These are phyloP conservation scores for Trinectes maculatus DNA, from an alignment of 2,113 vertebrate genomes.

Conservation along the genomic window DNA sequence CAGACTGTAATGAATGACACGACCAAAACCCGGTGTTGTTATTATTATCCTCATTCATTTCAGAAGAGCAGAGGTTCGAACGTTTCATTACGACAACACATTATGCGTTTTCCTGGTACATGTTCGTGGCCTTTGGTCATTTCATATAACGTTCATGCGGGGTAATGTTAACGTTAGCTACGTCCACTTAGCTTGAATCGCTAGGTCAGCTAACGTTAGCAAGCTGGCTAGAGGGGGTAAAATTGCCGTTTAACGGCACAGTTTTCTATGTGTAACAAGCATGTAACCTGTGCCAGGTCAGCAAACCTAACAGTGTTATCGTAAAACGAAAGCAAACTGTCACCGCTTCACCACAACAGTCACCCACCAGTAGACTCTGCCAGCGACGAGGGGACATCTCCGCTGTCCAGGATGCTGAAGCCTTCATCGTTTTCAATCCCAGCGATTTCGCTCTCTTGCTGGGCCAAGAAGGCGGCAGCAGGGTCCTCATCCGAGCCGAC, in stretches of 20 bases:
- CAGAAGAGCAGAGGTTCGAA: accelerated
- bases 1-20: conserved; percentile 40
- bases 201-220: conserved; percentile 53
- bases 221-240: not conserved
- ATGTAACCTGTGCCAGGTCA: accelerated
- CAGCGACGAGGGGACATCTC: conserved; percentile 86
- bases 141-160: not conserved
- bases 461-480: conserved; percentile 91
- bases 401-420: conserved; percentile 91
- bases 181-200: conserved; percentile 3
- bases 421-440: conserved; percentile 94
- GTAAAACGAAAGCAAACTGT: not conserved
- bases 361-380: conserved; percentile 72
- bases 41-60: conserved; percentile 13
- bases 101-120: accelerated
- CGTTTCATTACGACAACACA: not conserved
- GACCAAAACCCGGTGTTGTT: not conserved
- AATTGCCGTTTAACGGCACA: not conserved
- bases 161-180: not conserved
- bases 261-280: too few relatives aligned
- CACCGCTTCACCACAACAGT: not conserved
- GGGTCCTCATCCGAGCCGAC: conserved; percentile 88
- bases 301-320: not conserved
- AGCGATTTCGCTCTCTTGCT: conserved; percentile 93
- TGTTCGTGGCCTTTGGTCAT: not conserved